phyloP scores from a whole-genome alignment of 2,888 invertebrate species.

The Limnephilus lunatus region DNA sequence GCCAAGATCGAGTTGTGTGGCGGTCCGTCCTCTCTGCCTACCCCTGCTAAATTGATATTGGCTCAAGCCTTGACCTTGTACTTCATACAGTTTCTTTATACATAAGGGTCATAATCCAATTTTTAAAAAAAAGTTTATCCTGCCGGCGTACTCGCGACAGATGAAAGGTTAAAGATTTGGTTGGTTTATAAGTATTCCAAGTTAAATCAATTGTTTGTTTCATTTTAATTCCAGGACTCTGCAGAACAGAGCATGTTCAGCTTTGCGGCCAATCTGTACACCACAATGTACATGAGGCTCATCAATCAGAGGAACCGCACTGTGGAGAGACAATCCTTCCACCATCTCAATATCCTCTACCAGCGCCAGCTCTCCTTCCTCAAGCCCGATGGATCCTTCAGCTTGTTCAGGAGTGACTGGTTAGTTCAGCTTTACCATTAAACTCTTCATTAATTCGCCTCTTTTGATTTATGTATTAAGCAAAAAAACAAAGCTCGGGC shows the following conservation, averaged over 20 bases:
- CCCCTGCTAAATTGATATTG: no score
- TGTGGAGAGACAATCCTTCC: conserved; percentile 88
- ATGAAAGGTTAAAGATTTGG: no score
- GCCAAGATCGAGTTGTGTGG: no score
- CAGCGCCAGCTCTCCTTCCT: conserved; percentile 94
- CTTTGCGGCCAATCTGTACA: conserved; percentile 95
- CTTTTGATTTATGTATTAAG: no score
- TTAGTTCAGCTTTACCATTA: conserved; percentile 70
- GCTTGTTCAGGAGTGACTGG: conserved; percentile 95
- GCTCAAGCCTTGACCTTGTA: no score
- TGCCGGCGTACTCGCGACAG: no score
- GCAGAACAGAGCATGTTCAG: conserved; percentile 98
- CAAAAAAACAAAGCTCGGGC: no score
- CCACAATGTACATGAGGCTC: conserved; percentile 92
- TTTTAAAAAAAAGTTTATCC: no score
- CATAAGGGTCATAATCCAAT: no score
- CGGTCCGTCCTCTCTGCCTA: no score
- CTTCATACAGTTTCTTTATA: no score
- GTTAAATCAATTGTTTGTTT: neutral
- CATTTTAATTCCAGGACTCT: conserved; percentile 79
- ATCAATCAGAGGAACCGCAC: conserved; percentile 92
- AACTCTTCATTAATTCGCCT: conserved; percentile 34
- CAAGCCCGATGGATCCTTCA: conserved; percentile 93
- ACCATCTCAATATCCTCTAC: conserved; percentile 92
- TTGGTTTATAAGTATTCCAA: neutral